Base-by-base conservation (phyloP, 1,140 invertebrate genomes). In the Periplaneta americana region DNA sequence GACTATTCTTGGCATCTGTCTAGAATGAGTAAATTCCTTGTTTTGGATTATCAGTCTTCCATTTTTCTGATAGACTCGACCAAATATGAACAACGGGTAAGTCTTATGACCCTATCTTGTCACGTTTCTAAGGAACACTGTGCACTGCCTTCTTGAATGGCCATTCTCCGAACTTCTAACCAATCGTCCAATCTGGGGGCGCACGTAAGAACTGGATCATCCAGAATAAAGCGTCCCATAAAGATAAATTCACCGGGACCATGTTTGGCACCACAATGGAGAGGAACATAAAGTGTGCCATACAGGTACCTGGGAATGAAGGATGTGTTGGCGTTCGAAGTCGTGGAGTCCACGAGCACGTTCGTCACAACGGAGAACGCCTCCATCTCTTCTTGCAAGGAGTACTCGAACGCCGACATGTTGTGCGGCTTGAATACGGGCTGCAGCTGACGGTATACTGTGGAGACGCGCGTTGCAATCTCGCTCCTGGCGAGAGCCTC, bases 201-300 rank as follows among this genome's bases (percentile, higher is more conserved):
- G 85, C 95, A 96, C 0, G 91, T 90, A 22, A 96, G 86, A 3
- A 91, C 89, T 28, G 94, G 88, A 48, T 93, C 90, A 5, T 93
- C 94, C 17, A 96, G 89, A 82, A 93, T 90, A 81, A 93, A 89
- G 80, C 93, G 89, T 18, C 94, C 95, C 90, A 95, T 94, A 86
- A 96, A 92, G 39, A 96, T 90, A 88, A 96, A 96, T 87, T 95
- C 93, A 0, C 95, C 95, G 13, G 90, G 88, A 13, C 94, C 95
- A 34, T 92, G 91, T 48, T 90, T 88, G n/a, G 94, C 93, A 15
- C 93, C 93, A 86, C 95, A 96, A 79, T 91, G 89, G 15, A 91
- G 89, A 0, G 92, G 90, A 37, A 94, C 91, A 74, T 92, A 89
- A 3, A 93, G 85, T n/a, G 75, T 76, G 32, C 32, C 75, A 34